Evolutionary conservation across 1,140 invertebrate genomes (phyloP).

Genomic region (Elysia chlorotica): DNA sequence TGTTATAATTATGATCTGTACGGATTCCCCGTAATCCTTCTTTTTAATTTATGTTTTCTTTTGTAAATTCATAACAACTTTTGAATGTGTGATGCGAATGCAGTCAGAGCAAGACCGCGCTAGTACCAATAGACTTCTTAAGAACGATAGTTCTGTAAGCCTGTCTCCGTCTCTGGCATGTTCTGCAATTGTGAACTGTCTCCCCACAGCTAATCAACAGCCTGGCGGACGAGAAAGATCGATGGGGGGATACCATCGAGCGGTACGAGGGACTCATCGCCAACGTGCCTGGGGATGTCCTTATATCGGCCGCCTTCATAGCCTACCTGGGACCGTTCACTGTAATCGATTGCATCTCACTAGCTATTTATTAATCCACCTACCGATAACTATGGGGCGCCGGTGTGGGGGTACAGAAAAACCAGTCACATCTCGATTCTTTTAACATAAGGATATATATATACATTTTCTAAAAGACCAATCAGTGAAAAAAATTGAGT

Average conservation of each 20-base stretch:
- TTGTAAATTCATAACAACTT: background rate
- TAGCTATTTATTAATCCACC: too few relatives aligned
- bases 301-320: slow-evolving; percentile 57
- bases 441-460: too few relatives aligned
- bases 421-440: too few relatives aligned
- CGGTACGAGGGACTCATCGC: slow-evolving; percentile 49
- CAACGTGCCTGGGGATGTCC: slow-evolving; percentile 61
- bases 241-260: slow-evolving; percentile 60
- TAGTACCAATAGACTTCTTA: background rate
- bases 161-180: too few relatives aligned
- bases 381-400: too few relatives aligned
- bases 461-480: too few relatives aligned
- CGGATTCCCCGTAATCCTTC: too few relatives aligned
- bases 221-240: slow-evolving; percentile 60
- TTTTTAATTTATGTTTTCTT: background rate
- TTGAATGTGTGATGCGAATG: background rate
- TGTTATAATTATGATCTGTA: too few relatives aligned
- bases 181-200: too few relatives aligned
- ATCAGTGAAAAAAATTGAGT: too few relatives aligned
- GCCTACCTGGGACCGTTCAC: slow-evolving; percentile 63
- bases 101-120: background rate
- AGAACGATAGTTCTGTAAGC: background rate
- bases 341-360: slow-evolving; percentile 51
- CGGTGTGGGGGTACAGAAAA: too few relatives aligned
- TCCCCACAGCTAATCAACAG: slow-evolving; percentile 59